Evolutionary conservation across 2,113 vertebrate species (phyloP).

Genomic region (sheep (Ovis aries)): ARS-UI_Ramb_v3.0 NC_056054.1:60010501-60011000

Average conservation of each 20-base stretch:
- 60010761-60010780: neutral
- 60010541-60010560: conserved; percentile 53
- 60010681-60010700: conserved; percentile 39
- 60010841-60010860: neutral
- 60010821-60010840: neutral
- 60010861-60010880: neutral
- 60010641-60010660: conserved; percentile 53
- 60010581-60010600: conserved; percentile 63
- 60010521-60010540: conserved; percentile 50
- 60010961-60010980: neutral
- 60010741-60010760: neutral
- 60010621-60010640: conserved; percentile 54
- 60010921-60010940: neutral
- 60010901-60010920: neutral
- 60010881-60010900: neutral
- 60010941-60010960: neutral
- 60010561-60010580: conserved; percentile 57
- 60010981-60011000: neutral
- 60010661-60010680: conserved; percentile 41
- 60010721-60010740: conserved; percentile 10
- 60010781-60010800: neutral
- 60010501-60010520: conserved; percentile 43
- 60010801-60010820: neutral
- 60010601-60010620: conserved; percentile 65
- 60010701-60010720: neutral